Evolutionary conservation across 2,797 vertebrate genomes (phyloP).

Genomic region (Channa striata): DNA sequence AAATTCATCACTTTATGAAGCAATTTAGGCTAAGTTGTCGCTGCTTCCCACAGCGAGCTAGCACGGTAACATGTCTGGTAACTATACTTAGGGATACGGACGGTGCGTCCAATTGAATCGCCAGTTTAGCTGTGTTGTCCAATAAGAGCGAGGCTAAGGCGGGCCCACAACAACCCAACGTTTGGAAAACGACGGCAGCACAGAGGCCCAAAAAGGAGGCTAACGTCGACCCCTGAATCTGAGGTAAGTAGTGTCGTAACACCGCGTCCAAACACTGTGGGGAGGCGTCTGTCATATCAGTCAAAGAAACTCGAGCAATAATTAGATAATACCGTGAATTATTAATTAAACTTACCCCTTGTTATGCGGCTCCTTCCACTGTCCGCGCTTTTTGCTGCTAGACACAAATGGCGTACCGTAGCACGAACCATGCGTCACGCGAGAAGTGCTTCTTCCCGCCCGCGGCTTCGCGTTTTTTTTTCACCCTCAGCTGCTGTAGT

Average conservation of each 20-base stretch:
- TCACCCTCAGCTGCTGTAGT: slow-evolving; percentile 42
- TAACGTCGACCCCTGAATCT: slow-evolving; percentile 73
- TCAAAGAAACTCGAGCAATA: not conserved
- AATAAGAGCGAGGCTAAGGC: slow-evolving; percentile 64
- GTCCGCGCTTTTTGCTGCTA: slow-evolving; percentile 90
- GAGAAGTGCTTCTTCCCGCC: slow-evolving; percentile 24
- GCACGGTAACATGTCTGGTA: slow-evolving; percentile 58
- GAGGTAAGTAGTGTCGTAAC: slow-evolving; percentile 13
- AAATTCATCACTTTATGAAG: accelerated
- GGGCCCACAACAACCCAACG: slow-evolving; percentile 47
- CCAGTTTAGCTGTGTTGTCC: slow-evolving; percentile 36
- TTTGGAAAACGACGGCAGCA: slow-evolving; percentile 90
- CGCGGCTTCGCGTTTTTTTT: slow-evolving; percentile 19
- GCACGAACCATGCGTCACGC: slow-evolving; percentile 82
- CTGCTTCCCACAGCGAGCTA: slow-evolving; percentile 33
- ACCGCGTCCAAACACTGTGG: slow-evolving; percentile 16
- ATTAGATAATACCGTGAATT: not conserved
- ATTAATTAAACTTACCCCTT: slow-evolving; percentile 74
- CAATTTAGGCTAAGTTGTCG: not conserved
- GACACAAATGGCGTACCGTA: slow-evolving; percentile 96
- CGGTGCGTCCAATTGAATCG: slow-evolving; percentile 54
- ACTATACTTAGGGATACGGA: slow-evolving; percentile 38
- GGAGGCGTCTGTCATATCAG: not conserved
- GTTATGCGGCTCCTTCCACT: slow-evolving; percentile 69
- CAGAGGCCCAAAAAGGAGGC: slow-evolving; percentile 95